Evolutionary conservation across 2,113 vertebrate genomes (phyloP).

Genomic region (Clarias gariepinus): DNA sequence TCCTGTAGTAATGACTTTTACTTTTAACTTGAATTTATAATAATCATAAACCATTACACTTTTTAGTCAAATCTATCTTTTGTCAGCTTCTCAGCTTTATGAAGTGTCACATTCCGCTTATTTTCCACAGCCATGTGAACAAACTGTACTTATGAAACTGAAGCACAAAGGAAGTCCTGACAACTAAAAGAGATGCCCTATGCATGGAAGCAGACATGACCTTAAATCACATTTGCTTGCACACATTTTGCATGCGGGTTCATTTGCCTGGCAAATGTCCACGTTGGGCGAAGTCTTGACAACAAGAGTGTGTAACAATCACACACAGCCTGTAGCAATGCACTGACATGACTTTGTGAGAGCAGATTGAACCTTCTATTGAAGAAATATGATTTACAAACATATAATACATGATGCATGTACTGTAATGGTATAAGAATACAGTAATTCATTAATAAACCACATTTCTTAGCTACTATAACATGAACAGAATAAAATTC

Average conservation of each 20-base stretch:
- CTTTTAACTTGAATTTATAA: neutral
- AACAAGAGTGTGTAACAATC: neutral
- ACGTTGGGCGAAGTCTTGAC: neutral
- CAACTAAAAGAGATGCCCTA: neutral
- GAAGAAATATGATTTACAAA: neutral
- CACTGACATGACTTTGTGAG: neutral
- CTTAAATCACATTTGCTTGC: conserved; percentile 1
- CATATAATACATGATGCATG: neutral
- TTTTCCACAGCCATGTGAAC: neutral
- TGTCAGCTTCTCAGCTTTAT: neutral
- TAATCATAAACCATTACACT: neutral
- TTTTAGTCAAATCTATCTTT: neutral
- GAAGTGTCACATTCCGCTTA: neutral
- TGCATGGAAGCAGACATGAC: neutral
- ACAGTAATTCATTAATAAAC: neutral
- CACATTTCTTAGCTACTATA: neutral
- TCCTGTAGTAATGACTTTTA: neutral
- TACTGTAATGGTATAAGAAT: neutral
- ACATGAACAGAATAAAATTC: neutral
- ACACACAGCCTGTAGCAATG: neutral
- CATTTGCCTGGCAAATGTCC: conserved; percentile 17
- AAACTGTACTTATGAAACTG: neutral
- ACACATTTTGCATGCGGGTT: conserved; percentile 8
- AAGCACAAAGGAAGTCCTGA: neutral
- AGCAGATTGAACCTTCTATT: neutral